Conservation (phyloP, 2,888 invertebrate genomes). For the Galeruca laticollis region DNA sequence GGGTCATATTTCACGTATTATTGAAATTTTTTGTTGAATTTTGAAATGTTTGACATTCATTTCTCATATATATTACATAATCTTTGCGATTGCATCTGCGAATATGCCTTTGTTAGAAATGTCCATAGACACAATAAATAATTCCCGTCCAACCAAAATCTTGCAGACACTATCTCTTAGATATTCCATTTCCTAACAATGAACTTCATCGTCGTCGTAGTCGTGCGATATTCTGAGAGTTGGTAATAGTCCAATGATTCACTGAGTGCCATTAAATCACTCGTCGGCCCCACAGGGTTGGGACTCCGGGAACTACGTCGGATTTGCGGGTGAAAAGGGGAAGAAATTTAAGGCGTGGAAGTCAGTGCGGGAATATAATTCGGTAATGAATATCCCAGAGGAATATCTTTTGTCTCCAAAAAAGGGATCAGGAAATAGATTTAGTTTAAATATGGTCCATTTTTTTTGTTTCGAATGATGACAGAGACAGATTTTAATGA, state of each 20-base stretch:
- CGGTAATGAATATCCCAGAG: constrained; percentile 31
- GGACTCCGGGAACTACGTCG: constrained; percentile 4
- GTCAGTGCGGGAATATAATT: constrained; percentile 22
- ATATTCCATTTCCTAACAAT: constrained; percentile 34
- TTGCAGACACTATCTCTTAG: constrained; percentile 31
- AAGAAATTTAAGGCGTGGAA: constrained; percentile 22
- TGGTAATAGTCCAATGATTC: constrained; percentile 33
- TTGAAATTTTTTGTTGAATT: too few species aligned
- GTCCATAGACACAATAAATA: constrained; percentile 23
- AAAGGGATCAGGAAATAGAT: constrained; percentile 20
- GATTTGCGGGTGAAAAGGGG: neutral
- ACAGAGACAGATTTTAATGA: neutral
- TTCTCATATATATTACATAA: neutral
- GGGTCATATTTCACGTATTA: too few species aligned
- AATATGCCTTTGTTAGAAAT: constrained; percentile 9
- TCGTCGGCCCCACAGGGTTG: constrained; percentile 17
- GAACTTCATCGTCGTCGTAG: constrained; percentile 23
- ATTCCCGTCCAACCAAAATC: constrained; percentile 19
- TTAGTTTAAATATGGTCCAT: constrained; percentile 25
- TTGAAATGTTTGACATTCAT: too few species aligned
- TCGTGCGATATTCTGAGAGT: constrained; percentile 22
- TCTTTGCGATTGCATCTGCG: neutral
- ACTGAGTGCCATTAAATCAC: constrained; percentile 33
- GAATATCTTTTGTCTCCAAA: constrained; percentile 10
- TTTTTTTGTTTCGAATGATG: neutral